Evolutionary conservation across 2,113 vertebrate species (phyloP).

Genomic region (Gallinago paraguaiae): DNA sequence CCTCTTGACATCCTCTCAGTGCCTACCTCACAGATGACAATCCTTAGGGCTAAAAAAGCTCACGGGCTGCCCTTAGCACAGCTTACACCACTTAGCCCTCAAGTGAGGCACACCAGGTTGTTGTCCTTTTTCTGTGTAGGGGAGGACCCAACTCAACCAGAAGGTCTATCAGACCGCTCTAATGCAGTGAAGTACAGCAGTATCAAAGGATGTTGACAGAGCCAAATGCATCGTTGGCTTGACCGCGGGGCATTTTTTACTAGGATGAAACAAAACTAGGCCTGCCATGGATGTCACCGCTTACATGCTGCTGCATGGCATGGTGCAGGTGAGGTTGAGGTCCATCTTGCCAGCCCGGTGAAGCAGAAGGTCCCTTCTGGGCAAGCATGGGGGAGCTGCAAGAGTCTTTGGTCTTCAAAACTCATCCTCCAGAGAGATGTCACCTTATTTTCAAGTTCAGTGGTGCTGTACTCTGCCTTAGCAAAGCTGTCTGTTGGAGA

Average conservation of each 20-base stretch:
- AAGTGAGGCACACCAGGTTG: not conserved
- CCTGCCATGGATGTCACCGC: fast-evolving
- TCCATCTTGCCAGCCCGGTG: not conserved
- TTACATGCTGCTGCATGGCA: not conserved
- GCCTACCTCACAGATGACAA: not conserved
- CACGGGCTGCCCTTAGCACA: not conserved
- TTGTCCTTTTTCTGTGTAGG: not conserved
- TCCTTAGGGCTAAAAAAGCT: not conserved
- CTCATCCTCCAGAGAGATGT: not conserved
- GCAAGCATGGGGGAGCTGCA: not conserved
- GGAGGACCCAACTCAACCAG: not conserved
- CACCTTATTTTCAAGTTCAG: not conserved
- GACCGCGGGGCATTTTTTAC: fast-evolving
- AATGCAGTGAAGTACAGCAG: not conserved
- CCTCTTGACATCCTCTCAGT: not conserved
- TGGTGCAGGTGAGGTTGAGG: not conserved
- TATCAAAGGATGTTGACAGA: not conserved
- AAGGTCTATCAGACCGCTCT: not conserved
- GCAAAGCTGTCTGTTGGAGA: not conserved
- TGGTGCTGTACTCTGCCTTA: not conserved
- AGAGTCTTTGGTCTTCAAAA: not conserved
- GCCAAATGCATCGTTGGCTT: not conserved
- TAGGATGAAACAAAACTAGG: not conserved
- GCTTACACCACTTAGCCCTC: not conserved
- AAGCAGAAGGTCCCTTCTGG: not conserved